These are phyloP conservation scores for Dioctria linearis DNA, from an alignment of 2,888 invertebrate species.

Conservation along the genomic window DNA sequence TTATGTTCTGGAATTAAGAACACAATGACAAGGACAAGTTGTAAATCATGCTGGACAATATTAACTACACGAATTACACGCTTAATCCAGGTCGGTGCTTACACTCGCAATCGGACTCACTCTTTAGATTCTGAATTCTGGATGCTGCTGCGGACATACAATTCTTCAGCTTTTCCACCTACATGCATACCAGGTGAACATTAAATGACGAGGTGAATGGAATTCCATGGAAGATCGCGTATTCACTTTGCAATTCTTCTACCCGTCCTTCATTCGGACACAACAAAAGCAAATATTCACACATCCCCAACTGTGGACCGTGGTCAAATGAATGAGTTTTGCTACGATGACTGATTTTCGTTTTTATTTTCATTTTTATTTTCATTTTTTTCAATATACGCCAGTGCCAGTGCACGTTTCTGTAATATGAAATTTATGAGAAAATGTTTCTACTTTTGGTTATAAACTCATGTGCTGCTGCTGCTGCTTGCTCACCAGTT, in stretches of 20 bases:
- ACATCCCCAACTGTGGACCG: constrained; percentile 6
- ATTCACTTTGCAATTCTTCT: neutral
- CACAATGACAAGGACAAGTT: neutral
- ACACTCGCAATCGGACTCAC: neutral
- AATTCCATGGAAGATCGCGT: constrained; percentile 25
- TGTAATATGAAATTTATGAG: constrained; percentile 41
- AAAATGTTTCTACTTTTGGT: constrained; percentile 14
- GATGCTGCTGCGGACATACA: neutral
- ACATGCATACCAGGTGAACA: constrained; percentile 16
- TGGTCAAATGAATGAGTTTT: neutral
- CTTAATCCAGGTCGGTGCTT: constrained; percentile 18
- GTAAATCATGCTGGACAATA: constrained; percentile 25
- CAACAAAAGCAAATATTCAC: constrained; percentile 12
- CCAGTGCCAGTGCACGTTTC: constrained; percentile 2
- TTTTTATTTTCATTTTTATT: constrained; percentile 1
- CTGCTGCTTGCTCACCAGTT: constrained; percentile 21
- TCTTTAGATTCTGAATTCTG: too few species aligned
- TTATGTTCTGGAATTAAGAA: neutral
- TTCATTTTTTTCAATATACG: constrained; percentile 3
- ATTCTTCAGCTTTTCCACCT: constrained; percentile 27
- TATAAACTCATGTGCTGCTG: neutral
- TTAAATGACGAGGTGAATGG: constrained; percentile 43
- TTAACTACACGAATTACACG: constrained; percentile 17
- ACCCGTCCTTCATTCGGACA: neutral
- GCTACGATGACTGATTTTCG: neutral